Base-by-base conservation (phyloP, 2,113 vertebrate species). In the Larimichthys polyactis region DNA sequence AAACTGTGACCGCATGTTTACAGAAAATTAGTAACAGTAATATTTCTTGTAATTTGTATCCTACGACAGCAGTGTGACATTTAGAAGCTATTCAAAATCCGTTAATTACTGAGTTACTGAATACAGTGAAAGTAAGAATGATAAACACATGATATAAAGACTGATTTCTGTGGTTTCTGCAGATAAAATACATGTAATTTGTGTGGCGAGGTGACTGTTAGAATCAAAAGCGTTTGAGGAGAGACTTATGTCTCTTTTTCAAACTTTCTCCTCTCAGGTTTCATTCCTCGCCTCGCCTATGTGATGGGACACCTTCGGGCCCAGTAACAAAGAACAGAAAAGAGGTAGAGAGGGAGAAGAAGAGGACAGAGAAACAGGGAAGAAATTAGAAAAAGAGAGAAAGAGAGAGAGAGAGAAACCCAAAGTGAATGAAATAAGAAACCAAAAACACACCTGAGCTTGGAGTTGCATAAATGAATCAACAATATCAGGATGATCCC, bases 391-490 rank as follows among this genome's bases (percentile, higher is more conserved):
- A 82, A 83, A 81, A 82, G 91, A 96, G 69, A 77, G 63, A 94
- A 84, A 94, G 79, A 77, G 83, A 90, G 93, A 95, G 24, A 27
- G 27, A 27, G 92, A 95, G 94, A 95, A 99, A 99, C 97, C 96
- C 97, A 99, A 99, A 98, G 98, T 99, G 98, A 99, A 99, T 99
- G 98, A 99, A 96, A 99, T 99, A 99, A 99, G 97, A 96, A 99
- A 99, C 97, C 97, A 99, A 99, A 96, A 99, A 99, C 98, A 99
- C 98, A 99, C 98, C 98, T 99, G 98, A 99, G 98, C 97, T 97
- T 99, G 98, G 98, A 99, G 98, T 99, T 99, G 98, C 98, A 99
- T 99, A 99, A 99, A 99, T 99, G 98, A 99, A 99, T 99, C 98
- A 99, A 99, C 98, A 99, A 99, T 99, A 99, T 99, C 98, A 99